Evolutionary conservation across 2,797 vertebrate genomes (phyloP), one percentile per base, ranked within the genome.

Genomic region (Tragopan temminckii): DNA sequence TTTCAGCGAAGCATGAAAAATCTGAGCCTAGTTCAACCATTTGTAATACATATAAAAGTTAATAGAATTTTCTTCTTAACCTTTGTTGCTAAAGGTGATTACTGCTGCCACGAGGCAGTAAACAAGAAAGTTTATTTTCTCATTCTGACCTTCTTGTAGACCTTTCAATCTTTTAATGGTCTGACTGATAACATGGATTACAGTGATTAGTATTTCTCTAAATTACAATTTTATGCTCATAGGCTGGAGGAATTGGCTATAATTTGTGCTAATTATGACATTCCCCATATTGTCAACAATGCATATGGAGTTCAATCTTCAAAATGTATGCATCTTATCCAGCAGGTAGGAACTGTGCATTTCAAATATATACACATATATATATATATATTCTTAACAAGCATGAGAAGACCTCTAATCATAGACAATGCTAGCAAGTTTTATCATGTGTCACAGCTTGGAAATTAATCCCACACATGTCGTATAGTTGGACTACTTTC

Each of bases 251-350:
- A 99, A 83, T 97, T 99, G 92, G 97, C 99, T 71, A 94, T 97
- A 74, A 97, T 99, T 71, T 99, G 99, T 97, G 96, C 98, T 66
- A 98, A 98, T 94, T 97, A 99, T 24, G 94, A 97, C 80, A 97
- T 99, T 85, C 99, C 99, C 27, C 99, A 99, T 92, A 98, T 99
- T 77, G 99, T 99, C 58, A 99, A 99, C 97, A 99, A 99, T 77
- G 99, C 99, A 0, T 99, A 99, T 13, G 99, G 99, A 74, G 96
- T 99, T 5, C 99, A 99, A 94, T 99, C 99, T n/a, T 99, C 99
- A 52, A 99, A 99, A 94, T 99, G 99, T 93, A 99, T 99, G 99
- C 99, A 99, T 89, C 99, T 99, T 9, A 99, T 99, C 95, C 98
- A 99, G 59, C 99, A 99, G 98, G 99, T 99, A 98, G 87, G 93